These are phyloP conservation scores for Basileuterus tristriatus DNA, from an alignment of 2,797 vertebrate species.

Conservation along the genomic window DNA sequence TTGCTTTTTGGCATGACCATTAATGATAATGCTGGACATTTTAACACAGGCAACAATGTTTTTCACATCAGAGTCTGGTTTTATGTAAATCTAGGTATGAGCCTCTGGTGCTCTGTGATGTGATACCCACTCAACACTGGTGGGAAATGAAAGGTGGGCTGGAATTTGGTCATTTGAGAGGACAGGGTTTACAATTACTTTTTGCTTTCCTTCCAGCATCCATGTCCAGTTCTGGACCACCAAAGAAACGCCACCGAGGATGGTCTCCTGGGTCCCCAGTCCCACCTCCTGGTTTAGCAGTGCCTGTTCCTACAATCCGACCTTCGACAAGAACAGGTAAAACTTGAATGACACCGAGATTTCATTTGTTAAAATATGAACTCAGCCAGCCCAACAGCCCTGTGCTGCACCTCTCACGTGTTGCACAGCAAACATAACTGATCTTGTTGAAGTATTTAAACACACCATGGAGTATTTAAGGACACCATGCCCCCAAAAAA, in stretches of 20 bases:
- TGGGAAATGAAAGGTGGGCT: background rate
- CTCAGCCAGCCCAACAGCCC: background rate
- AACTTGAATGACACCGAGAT: background rate
- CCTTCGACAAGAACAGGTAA: conserved; percentile 86
- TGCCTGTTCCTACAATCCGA: conserved; percentile 86
- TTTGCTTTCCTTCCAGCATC: conserved; percentile 68
- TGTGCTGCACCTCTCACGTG: background rate
- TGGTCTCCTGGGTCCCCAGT: conserved; percentile 89
- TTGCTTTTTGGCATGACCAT: background rate
- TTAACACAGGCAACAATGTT: background rate
- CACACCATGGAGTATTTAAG: background rate
- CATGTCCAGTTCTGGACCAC: conserved; percentile 89
- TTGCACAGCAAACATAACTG: background rate
- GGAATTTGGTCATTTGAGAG: background rate
- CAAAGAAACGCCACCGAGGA: conserved; percentile 95
- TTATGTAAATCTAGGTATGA: background rate
- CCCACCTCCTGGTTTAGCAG: conserved; percentile 79
- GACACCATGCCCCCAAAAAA: background rate
- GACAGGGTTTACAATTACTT: background rate
- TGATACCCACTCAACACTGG: background rate
- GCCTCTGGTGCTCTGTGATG: background rate
- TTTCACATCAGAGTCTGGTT: background rate
- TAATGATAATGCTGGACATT: background rate
- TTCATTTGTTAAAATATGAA: fast-evolving
- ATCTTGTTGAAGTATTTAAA: background rate